Conservation (phyloP, 2,113 vertebrate species). For the Polypterus senegalus region DNA sequence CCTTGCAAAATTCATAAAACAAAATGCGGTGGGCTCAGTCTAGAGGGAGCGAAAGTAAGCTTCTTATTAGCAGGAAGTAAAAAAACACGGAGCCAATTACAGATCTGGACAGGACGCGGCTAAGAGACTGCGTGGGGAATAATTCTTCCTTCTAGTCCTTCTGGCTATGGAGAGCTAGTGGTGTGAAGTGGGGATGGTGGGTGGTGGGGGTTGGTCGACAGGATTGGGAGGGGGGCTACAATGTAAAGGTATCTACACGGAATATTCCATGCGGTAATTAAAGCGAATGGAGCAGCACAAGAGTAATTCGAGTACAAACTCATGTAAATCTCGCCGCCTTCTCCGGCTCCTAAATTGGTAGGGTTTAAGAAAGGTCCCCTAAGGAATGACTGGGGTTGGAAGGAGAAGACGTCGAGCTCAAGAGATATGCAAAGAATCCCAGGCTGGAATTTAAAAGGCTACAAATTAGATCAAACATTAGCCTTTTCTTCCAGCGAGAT, state of each 20-base stretch:
- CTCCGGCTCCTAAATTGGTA: slow-evolving; percentile 95
- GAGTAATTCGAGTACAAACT: slow-evolving; percentile 89
- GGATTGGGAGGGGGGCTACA: slow-evolving; percentile 68
- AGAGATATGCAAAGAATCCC: slow-evolving; percentile 98
- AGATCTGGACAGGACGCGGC: slow-evolving; percentile 86
- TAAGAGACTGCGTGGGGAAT: slow-evolving; percentile 90
- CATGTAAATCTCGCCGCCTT: slow-evolving; percentile 84
- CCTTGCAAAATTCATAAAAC: slow-evolving; percentile 99
- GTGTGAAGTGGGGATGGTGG: too few relatives aligned
- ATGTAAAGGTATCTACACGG: slow-evolving; percentile 66
- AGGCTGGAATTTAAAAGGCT: slow-evolving; percentile 97
- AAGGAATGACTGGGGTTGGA: slow-evolving; percentile 71
- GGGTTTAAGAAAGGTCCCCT: slow-evolving; percentile 91
- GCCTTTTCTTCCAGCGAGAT: slow-evolving; percentile 66
- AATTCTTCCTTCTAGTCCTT: slow-evolving; percentile 63
- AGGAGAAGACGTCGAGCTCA: slow-evolving; percentile 81
- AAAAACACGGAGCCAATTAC: slow-evolving; percentile 99
- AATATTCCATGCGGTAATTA: slow-evolving; percentile 94
- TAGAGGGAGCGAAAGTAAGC: slow-evolving; percentile 98
- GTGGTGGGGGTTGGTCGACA: slow-evolving; percentile 33
- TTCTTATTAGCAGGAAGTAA: slow-evolving; percentile 99
- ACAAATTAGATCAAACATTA: slow-evolving; percentile 97
- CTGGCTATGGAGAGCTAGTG: too few relatives aligned
- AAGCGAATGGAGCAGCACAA: slow-evolving; percentile 86
- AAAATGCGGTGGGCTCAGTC: slow-evolving; percentile 98